Evolutionary conservation across 2,113 vertebrate genomes (phyloP), one percentile per base, ranked within the genome.

Genomic region (Cavia aperea): DNA sequence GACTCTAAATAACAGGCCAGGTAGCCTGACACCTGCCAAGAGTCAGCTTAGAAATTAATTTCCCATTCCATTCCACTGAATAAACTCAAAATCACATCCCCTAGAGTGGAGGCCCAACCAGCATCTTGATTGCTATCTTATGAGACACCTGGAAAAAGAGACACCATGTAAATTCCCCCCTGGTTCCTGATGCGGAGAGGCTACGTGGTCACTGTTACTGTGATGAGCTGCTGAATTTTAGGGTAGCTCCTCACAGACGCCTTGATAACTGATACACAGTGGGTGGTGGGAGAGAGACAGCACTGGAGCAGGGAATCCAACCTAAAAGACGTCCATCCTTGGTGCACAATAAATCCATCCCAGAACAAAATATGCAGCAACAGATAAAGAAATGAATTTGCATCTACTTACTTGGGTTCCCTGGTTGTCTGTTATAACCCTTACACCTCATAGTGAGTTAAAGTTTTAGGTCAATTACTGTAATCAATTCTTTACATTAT

Each of bases 251-350:
- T 49, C 66, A 15, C 13, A 21, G 0, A n/a, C 11, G 18, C 43
- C 36, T 2, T 62, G 14, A 31, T 1, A 54, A 39, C 23, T 60
- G 75, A 93, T 29, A 14, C 8, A 4, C 0, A 1, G 5, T 1
- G 14, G 3, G 13, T 1, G 14, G 3, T 4, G 0, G 58, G 10
- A 29, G 5, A n/a, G 33, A 63, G 49, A 77, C 0, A 43, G 36
- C 23, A 2, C 0, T 5, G 13, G 6, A 15, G 23, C 6, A 43
- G 23, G 26, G 36, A 18, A 12, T 1, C 12, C 0, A 2, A 36
- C n/a, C 63, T 15, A 66, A 75, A 78, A 21, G 4, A 21, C 23
- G 4, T 15, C 31, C 11, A 5, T 13, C 56, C 33, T 75, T 31
- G 18, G 21, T 65, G 43, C 13, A 16, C 5, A 26, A 62, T 36